Evolutionary conservation across 1,140 invertebrate genomes (phyloP).

Genomic region (Trigoniulus corallinus): DNA sequence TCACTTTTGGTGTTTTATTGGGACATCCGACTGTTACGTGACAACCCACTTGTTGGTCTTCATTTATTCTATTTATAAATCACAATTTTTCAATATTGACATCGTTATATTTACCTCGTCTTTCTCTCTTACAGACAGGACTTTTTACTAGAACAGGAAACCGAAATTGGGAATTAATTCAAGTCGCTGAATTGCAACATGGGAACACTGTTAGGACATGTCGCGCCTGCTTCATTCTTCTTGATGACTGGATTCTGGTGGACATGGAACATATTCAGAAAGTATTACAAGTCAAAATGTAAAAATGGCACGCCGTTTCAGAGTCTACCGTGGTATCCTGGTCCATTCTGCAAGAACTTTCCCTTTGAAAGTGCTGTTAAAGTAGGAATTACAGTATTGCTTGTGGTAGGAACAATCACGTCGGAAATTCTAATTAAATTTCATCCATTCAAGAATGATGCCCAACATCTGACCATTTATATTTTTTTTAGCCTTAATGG

Average conservation of each 20-base stretch:
- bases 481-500: conserved; percentile 32
- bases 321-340: conserved; percentile 22
- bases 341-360: conserved; percentile 19
- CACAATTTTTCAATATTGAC: too few relatives aligned
- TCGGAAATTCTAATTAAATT: conserved; percentile 26
- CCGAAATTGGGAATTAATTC: too few relatives aligned
- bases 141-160: too few relatives aligned
- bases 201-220: conserved; percentile 31
- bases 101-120: too few relatives aligned
- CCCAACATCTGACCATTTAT: conserved; percentile 37
- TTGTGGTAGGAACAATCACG: conserved; percentile 25
- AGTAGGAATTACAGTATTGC: conserved; percentile 24
- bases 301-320: conserved; percentile 17
- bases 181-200: too few relatives aligned
- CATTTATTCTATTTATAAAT: too few relatives aligned
- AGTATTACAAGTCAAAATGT: conserved; percentile 20
- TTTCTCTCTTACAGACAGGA: too few relatives aligned
- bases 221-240: conserved; percentile 33
- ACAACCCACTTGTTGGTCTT: too few relatives aligned
- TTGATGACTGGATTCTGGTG: conserved; percentile 31
- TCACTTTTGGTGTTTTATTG: too few relatives aligned
- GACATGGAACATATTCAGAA: conserved; percentile 23
- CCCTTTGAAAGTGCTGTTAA: conserved; percentile 28
- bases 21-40: too few relatives aligned
- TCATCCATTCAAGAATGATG: conserved; percentile 26